Conservation (phyloP, 2,888 invertebrate genomes). For the Smittia aterrima region DNA sequence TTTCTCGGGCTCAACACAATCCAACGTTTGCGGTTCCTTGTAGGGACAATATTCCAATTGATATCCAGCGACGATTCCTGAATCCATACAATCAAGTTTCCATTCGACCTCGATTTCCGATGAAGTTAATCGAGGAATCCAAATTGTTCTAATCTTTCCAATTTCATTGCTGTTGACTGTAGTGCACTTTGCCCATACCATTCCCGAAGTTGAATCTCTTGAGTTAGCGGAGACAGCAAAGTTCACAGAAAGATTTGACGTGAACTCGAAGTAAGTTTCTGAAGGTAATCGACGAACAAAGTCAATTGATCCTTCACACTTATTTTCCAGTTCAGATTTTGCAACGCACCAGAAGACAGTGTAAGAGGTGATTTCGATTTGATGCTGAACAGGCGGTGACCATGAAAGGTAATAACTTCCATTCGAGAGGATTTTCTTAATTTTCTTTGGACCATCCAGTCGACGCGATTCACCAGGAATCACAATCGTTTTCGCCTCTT, state of each 20-base stretch:
- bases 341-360: slow-evolving; percentile 78
- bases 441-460: slow-evolving; percentile 57
- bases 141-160: slow-evolving; percentile 60
- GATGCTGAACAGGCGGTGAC: slow-evolving; percentile 59
- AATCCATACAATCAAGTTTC: slow-evolving; percentile 74
- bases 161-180: slow-evolving; percentile 48
- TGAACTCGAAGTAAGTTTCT: slow-evolving; percentile 59
- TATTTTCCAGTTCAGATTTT: slow-evolving; percentile 58
- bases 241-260: slow-evolving; percentile 61
- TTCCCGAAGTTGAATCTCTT: slow-evolving; percentile 69
- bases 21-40: slow-evolving; percentile 53
- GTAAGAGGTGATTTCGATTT: slow-evolving; percentile 59
- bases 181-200: slow-evolving; percentile 77
- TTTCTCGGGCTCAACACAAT: slow-evolving; percentile 58
- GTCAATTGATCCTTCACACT: slow-evolving; percentile 56
- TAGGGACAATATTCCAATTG: slow-evolving; percentile 72
- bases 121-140: slow-evolving; percentile 56
- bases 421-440: slow-evolving; percentile 71
- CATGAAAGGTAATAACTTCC: slow-evolving; percentile 73
- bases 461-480: slow-evolving; percentile 55
- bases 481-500: slow-evolving; percentile 58
- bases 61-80: slow-evolving; percentile 71
- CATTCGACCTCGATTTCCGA: slow-evolving; percentile 66
- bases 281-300: slow-evolving; percentile 52
- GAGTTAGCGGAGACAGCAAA: slow-evolving; percentile 82